Evolutionary conservation across 1,140 invertebrate species (phyloP).

Genomic region (Neocloeon triangulifer): DNA sequence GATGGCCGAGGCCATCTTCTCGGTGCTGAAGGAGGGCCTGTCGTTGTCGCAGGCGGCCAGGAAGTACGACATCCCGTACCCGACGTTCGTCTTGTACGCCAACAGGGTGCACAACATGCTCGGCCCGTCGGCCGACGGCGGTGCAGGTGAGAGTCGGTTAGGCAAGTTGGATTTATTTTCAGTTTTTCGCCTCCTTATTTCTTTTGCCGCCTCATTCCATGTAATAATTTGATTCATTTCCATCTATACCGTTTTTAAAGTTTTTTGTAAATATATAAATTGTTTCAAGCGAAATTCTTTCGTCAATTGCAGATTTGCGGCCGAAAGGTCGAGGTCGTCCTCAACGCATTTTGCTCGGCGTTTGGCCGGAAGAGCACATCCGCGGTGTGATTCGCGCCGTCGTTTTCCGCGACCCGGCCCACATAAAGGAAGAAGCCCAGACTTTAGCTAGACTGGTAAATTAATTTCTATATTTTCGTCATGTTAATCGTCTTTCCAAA

Average conservation of each 20-base stretch:
- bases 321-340: slow-evolving; percentile 73
- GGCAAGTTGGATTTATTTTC: no score
- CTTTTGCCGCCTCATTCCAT: no score
- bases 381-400: slow-evolving; percentile 73
- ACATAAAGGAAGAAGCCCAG: slow-evolving; percentile 49
- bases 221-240: no score
- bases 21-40: slow-evolving; percentile 70
- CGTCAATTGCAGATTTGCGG: slow-evolving; percentile 42
- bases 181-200: no score
- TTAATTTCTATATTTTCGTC: no score
- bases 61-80: slow-evolving; percentile 84
- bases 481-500: no score
- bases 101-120: slow-evolving; percentile 85
- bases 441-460: slow-evolving; percentile 24
- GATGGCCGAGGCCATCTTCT: slow-evolving; percentile 83
- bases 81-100: slow-evolving; percentile 81
- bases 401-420: slow-evolving; percentile 60
- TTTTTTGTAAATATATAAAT: no score
- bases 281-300: no score
- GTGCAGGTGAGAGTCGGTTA: slow-evolving; percentile 47
- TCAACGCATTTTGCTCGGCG: slow-evolving; percentile 66
- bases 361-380: slow-evolving; percentile 82
- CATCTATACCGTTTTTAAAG: no score
- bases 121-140: slow-evolving; percentile 66
- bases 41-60: slow-evolving; percentile 70